A percentile compares a stretch with the other conserved stretches of the same genome.
These are phyloP conservation scores for Scolopax bukidnonensis DNA, from an alignment of 2,797 vertebrate genomes.

Conservation along the genomic window DNA sequence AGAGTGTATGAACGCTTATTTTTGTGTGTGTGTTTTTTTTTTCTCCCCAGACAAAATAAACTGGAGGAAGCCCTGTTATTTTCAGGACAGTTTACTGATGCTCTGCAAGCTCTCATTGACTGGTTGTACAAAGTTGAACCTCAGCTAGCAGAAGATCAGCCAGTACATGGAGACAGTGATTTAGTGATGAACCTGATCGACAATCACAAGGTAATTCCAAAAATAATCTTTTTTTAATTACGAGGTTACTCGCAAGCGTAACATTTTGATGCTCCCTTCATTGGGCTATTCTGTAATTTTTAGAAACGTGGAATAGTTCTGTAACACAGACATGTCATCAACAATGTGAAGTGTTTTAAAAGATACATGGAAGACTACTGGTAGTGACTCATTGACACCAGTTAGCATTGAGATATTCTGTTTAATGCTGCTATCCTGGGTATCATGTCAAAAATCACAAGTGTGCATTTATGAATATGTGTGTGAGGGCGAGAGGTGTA, in stretches of 20 bases:
- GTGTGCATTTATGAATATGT: not conserved
- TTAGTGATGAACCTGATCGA: conserved; percentile 97
- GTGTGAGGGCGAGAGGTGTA: not conserved
- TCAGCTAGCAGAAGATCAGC: conserved; percentile 96
- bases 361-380: not conserved
- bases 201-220: conserved; percentile 93
- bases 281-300: not conserved
- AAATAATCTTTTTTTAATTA: not conserved
- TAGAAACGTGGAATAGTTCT: not conserved
- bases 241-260: not conserved
- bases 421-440: not conserved
- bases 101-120: conserved; percentile 97
- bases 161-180: conserved; percentile 96
- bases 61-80: conserved; percentile 96
- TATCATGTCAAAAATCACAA: not conserved
- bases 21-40: not conserved
- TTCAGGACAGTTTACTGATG: conserved; percentile 97
- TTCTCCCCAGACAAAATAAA: conserved; percentile 91
- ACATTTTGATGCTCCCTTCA: not conserved
- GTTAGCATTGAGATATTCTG: not conserved
- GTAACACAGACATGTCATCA: not conserved
- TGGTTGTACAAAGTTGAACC: conserved; percentile 98
- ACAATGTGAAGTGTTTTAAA: not conserved
- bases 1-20: not conserved
- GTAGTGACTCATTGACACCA: not conserved